Percentiles rank a stretch among this genome's conserved stretches.
phyloP scores from a whole-genome alignment of 2,888 invertebrate species.

The Diaperis boleti region DNA sequence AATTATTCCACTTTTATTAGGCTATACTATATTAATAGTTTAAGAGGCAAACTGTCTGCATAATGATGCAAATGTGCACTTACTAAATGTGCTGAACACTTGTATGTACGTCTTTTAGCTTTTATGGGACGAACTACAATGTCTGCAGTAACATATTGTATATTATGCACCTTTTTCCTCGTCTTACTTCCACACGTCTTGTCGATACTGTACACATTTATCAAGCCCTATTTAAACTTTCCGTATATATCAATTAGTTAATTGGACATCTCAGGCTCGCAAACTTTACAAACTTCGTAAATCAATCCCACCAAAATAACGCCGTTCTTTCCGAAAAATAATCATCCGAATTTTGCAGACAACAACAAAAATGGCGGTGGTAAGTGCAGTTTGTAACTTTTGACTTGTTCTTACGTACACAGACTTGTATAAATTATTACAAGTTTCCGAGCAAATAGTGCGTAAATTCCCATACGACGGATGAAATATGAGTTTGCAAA shows the following conservation, averaged over 20 bases:
- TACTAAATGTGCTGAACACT: too few species aligned
- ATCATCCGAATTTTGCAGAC: conserved; percentile 22
- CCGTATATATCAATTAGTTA: conserved; percentile 40
- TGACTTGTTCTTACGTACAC: conserved; percentile 16
- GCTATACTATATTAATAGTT: too few species aligned
- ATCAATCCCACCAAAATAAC: conserved; percentile 26
- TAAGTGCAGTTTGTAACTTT: conserved; percentile 25
- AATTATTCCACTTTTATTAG: too few species aligned
- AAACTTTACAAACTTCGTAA: conserved; percentile 37
- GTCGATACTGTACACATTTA: conserved; percentile 29
- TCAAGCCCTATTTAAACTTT: conserved; percentile 38
- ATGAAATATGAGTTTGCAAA: conserved; percentile 17
- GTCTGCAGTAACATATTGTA: background rate
- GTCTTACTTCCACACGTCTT: too few species aligned
- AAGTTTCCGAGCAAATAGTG: conserved; percentile 12
- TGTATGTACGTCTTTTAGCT: too few species aligned
- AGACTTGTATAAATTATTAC: conserved; percentile 22
- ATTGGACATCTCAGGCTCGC: conserved; percentile 28
- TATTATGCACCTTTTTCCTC: background rate
- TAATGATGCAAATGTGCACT: too few species aligned
- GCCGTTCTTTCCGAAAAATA: conserved; percentile 8
- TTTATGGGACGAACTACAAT: background rate
- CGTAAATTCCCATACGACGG: conserved; percentile 11
- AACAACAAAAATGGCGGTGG: conserved; percentile 29
- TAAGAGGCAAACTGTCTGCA: too few species aligned